A percentile compares a stretch with the other conserved stretches of the same genome.
phyloP scores from a whole-genome alignment of 2,888 invertebrate genomes.

The Entomobrya proxima region DNA sequence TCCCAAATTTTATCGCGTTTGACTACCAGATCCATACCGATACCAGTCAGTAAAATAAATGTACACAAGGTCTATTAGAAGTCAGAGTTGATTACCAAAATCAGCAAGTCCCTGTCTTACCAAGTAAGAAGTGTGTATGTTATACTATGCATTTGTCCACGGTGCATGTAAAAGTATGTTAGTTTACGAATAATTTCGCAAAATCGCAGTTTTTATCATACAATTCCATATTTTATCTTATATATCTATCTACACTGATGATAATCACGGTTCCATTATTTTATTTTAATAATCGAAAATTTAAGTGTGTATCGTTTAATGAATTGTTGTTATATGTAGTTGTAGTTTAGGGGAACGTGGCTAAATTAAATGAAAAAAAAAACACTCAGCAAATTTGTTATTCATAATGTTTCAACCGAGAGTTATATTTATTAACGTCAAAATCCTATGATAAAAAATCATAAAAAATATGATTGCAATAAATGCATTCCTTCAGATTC shows the following conservation, averaged over 20 bases:
- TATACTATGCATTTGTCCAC: background rate
- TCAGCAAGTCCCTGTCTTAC: background rate
- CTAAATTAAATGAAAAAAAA: background rate
- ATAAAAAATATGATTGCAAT: slow-evolving; percentile 21
- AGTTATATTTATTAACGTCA: slow-evolving; percentile 23
- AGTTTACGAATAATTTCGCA: background rate
- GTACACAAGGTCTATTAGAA: too few species aligned
- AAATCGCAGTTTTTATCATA: background rate
- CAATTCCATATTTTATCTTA: background rate
- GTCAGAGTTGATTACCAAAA: too few species aligned
- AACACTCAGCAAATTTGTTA: background rate
- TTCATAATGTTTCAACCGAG: slow-evolving; percentile 15
- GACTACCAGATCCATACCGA: background rate
- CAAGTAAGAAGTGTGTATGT: background rate
- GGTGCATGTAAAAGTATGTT: background rate
- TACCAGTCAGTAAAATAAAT: background rate
- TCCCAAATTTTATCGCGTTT: background rate
- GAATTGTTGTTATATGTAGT: background rate
- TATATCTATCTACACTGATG: too few species aligned
- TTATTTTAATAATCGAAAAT: background rate
- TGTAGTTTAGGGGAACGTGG: background rate
- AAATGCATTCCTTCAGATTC: slow-evolving; percentile 31
- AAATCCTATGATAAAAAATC: background rate
- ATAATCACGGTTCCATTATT: background rate
- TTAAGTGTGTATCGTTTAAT: background rate